Evolutionary conservation across 2,888 invertebrate genomes (phyloP), one percentile per base, ranked within the genome.

Genomic region (Diarsia rubi): DNA sequence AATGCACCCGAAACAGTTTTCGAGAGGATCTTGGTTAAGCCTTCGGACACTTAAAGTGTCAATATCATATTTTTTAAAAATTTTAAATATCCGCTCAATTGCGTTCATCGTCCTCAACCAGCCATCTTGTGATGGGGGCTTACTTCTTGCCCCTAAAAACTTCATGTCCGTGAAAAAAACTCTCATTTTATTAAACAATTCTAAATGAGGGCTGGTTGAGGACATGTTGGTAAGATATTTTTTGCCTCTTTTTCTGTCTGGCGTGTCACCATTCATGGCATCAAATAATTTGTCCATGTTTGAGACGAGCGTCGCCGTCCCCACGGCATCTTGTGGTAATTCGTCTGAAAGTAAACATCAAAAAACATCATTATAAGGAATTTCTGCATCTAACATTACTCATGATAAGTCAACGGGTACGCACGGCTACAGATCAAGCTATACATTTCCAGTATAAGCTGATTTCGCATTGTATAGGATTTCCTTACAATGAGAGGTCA

Each of bases 1-100:
- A 19, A 68, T 68, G 68, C 68, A 57, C 11, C 44, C 68, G 21
- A 68, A 68, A 44, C 24, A 68, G n/a, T 68, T 59, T 68, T 68
- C 57, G 3, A 68, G 57, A 27, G 68, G 45, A 45, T 68, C 68
- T 45, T 68, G 57, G 27, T 68, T 44, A 8, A 68, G 54, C 44
- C 57, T 68, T 31, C 68, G 12, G 12, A 68, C 47, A 57, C 44
- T n/a, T n/a, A 37, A 37, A 16, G 12, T 52, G 2, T 52, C 42
- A 14, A 66, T 52, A 37, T 54, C 24, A 19, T 66, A 57, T 42
- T 62, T 62, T n/a, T 42, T 42, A 0, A 19, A 31, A 31, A 31
- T 59, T 59, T n/a, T 68, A 45, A 14, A 59, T 14, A 68, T 44
- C 1, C 45, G 5, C 19, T 45, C 44, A 2, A 45, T 45, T 14